Percentiles rank a stretch among this genome's conserved stretches.
phyloP scores from a whole-genome alignment of 53 echinoderm and acorn worm genomes.

The Echinarachnius parma region DNA sequence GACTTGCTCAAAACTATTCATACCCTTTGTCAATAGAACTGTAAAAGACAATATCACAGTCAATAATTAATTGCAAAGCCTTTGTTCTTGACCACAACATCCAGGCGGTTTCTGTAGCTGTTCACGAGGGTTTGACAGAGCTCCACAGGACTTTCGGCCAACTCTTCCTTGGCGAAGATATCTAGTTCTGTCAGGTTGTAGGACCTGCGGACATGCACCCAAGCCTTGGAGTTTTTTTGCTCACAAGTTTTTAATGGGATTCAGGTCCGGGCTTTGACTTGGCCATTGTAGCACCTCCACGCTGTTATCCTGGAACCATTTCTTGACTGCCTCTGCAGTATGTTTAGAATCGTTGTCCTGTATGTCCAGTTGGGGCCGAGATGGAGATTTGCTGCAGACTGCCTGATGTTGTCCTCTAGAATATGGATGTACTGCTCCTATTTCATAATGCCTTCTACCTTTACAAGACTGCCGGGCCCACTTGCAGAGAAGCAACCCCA shows the following conservation, averaged over 20 bases:
- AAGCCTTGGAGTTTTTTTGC: slow-evolving; percentile 5
- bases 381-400: too few species aligned
- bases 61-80: slow-evolving; percentile 19
- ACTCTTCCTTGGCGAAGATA: slow-evolving; percentile 1
- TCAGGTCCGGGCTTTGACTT: slow-evolving; percentile 16
- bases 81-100: slow-evolving; percentile 13
- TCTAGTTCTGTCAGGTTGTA: slow-evolving; percentile 16
- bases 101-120: slow-evolving; percentile 3
- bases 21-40: too few species aligned
- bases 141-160: background rate
- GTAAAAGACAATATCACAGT: too few species aligned
- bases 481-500: slow-evolving; percentile 31
- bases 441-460: too few species aligned
- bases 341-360: slow-evolving; percentile 13
- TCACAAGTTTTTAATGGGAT: slow-evolving; percentile 11
- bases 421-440: too few species aligned
- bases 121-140: too few species aligned
- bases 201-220: background rate
- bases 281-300: slow-evolving; percentile 16
- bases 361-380: too few species aligned
- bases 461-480: too few species aligned
- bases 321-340: slow-evolving; percentile 15
- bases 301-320: slow-evolving; percentile 10
- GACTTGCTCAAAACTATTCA: too few species aligned
- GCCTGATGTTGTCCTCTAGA: too few species aligned